Evolutionary conservation across 2,888 invertebrate species (phyloP), one percentile per base, ranked within the genome.

Genomic region (Hypena proboscidalis): DNA sequence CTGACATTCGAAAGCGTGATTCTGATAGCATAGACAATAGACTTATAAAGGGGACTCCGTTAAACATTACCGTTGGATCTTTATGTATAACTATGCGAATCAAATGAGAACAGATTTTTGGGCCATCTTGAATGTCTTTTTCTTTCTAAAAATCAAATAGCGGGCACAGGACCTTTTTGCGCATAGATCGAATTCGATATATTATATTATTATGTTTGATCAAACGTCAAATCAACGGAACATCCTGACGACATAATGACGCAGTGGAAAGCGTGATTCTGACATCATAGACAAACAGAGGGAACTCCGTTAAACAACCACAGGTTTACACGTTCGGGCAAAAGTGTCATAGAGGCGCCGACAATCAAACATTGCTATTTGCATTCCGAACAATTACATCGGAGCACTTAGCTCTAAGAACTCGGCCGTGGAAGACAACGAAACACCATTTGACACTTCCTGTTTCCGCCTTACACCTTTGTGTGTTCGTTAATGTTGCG

Each of bases 401-500:
- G 74, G 66, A 70, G 83, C 90, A 89, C 90, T 90, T 89, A 89
- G 77, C 80, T 76, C 75, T 79, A 73, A 67, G 81, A 89, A 88
- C 86, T 87, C 85, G 85, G 82, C 85, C 86, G 85, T 79, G 81
- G 78, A 73, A 71, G 81, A 89, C 89, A 90, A 78, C 84, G 83
- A 87, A 90, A 89, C 76, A 75, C 90, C 84, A 89, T 90, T 90
- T 88, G 83, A 85, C 80, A 83, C 85, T 89, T 90, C 90, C 90
- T 85, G 89, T 89, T 86, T 87, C 87, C 87, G 80, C 72, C 81
- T 77, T 73, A 77, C 48, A 57, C 56, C 49, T 59, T 63, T 56
- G 70, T 53, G 46, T 42, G 34, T 42, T 61, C 61, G 59, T 61
- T 61, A 59, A 52, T 44, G 46, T 47, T 51, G 39, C 40, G 21